Evolutionary conservation across 1,140 invertebrate species (phyloP).

Genomic region (Drosophila nannoptera): DNA sequence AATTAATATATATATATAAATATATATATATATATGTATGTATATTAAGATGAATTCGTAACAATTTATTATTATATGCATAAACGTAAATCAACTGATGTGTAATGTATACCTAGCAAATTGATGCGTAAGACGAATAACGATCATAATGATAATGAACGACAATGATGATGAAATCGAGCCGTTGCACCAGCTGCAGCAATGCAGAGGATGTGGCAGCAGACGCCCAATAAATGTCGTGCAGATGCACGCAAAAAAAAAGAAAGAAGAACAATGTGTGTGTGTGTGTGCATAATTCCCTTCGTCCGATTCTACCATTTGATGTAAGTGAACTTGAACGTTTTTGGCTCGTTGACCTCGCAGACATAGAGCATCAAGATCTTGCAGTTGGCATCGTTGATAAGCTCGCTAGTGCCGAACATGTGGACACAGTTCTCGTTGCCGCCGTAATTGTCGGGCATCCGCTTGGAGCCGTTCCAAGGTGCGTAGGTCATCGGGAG

Average conservation of each 20-base stretch:
- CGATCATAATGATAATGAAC: constrained; percentile 16
- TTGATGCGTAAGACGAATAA: constrained; percentile 36
- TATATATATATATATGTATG: constrained; percentile 34
- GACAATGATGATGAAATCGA: constrained; percentile 10
- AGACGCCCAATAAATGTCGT: constrained; percentile 41
- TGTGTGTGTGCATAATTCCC: background rate
- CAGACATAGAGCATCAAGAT: constrained; percentile 67
- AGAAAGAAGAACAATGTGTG: constrained; percentile 41
- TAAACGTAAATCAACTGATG: constrained; percentile 40
- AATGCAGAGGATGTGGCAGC: background rate
- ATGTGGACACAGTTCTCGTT: constrained; percentile 72
- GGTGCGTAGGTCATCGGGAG: constrained; percentile 59
- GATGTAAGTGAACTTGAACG: constrained; percentile 66
- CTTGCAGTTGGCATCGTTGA: constrained; percentile 69
- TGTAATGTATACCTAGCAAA: constrained; percentile 50
- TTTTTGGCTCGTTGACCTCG: constrained; percentile 65
- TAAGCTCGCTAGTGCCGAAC: constrained; percentile 60
- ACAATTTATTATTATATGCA: constrained; percentile 41
- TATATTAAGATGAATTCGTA: constrained; percentile 62
- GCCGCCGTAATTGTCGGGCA: constrained; percentile 69
- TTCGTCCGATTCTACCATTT: constrained; percentile 45
- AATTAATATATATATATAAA: constrained; percentile 44
- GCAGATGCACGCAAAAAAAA: constrained; percentile 53
- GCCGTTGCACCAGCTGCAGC: constrained; percentile 25
- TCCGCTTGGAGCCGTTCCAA: constrained; percentile 61